A percentile compares a stretch with the other conserved stretches of the same genome.
Evolutionary conservation across 2,888 invertebrate species (phyloP).

Genomic region (Escarpia spicata): DNA sequence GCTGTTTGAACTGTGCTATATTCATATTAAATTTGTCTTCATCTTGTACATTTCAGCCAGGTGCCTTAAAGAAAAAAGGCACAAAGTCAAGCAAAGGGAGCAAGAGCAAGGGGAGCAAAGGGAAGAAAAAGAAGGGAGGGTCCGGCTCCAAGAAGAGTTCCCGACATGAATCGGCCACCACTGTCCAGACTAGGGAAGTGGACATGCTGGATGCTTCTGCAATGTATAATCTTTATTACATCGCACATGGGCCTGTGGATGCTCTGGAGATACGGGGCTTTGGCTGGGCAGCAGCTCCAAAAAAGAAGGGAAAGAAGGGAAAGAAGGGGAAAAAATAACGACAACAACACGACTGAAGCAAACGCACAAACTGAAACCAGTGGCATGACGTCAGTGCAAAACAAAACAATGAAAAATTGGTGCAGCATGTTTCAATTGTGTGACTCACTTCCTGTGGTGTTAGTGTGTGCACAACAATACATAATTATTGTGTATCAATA

Average conservation of each 20-base stretch:
- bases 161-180: constrained; percentile 19
- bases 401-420: background rate
- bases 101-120: constrained; percentile 17
- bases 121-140: constrained; percentile 30
- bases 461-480: background rate
- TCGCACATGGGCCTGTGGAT: constrained; percentile 92
- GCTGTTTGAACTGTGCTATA: background rate
- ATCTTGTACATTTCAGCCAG: background rate
- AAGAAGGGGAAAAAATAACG: constrained; percentile 47
- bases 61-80: background rate
- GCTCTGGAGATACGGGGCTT: constrained; percentile 86
- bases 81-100: background rate
- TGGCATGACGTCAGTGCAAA: background rate
- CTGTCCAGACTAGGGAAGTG: constrained; percentile 67
- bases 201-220: constrained; percentile 89
- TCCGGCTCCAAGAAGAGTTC: constrained; percentile 26
- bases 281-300: constrained; percentile 86
- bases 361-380: background rate
- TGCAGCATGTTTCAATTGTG: background rate
- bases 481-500: background rate
- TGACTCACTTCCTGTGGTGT: background rate
- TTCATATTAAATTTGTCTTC: background rate
- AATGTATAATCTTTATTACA: constrained; percentile 93
- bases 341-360: background rate
- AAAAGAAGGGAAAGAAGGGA: constrained; percentile 70